phyloP scores from a whole-genome alignment of 2,888 invertebrate genomes.

The Phyllotreta striolata region DNA sequence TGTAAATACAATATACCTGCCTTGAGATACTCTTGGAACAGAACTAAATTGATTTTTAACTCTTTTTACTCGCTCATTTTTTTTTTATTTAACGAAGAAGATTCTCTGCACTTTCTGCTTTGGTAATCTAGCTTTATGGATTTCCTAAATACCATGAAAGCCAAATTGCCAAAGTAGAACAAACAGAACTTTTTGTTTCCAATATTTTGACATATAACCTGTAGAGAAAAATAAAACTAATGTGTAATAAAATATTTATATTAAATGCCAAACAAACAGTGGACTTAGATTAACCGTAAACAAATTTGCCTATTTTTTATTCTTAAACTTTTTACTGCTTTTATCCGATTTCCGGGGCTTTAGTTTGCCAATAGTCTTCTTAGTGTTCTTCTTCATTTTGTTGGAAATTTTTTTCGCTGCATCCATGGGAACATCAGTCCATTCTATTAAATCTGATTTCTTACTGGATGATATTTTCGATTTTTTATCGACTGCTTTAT shows the following conservation, averaged over 20 bases:
- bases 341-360: conserved; percentile 38
- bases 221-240: conserved; percentile 4
- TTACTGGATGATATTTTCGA: conserved; percentile 5
- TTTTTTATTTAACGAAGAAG: neutral
- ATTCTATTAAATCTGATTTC: conserved; percentile 32
- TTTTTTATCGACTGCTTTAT: conserved; percentile 18
- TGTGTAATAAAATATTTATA: neutral
- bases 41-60: neutral
- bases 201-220: neutral
- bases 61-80: neutral
- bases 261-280: neutral
- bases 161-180: conserved; percentile 89
- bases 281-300: neutral
- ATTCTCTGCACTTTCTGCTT: conserved; percentile 69
- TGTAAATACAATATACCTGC: too few species aligned
- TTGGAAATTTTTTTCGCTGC: conserved; percentile 45
- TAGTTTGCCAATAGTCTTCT: conserved; percentile 41
- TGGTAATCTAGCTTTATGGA: conserved; percentile 97
- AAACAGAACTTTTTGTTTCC: conserved; percentile 15
- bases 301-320: conserved; percentile 11
- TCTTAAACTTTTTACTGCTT: neutral
- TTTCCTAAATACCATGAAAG: conserved; percentile 76
- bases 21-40: too few species aligned
- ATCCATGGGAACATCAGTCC: conserved; percentile 43
- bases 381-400: conserved; percentile 45